Evolutionary conservation across 2,113 vertebrate genomes (phyloP).

Genomic region (Pica pica): DNA sequence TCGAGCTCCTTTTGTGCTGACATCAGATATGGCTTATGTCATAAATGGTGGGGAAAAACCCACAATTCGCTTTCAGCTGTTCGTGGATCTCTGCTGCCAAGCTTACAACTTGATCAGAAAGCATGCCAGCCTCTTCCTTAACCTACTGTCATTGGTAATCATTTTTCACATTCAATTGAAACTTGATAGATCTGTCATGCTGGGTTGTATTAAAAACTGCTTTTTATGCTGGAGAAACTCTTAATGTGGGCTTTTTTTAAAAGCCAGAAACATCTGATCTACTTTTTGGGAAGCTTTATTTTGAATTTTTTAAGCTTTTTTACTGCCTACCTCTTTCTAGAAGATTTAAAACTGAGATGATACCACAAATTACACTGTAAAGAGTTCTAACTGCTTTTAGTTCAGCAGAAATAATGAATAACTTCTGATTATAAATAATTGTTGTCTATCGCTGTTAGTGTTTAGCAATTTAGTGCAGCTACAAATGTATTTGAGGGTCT

Average conservation of each 20-base stretch:
- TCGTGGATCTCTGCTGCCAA: conserved; percentile 95
- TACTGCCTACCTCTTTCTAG: not conserved
- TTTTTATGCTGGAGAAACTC: not conserved
- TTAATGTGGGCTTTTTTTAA: not conserved
- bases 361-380: not conserved
- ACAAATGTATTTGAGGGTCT: not conserved
- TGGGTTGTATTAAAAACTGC: not conserved
- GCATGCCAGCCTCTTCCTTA: conserved; percentile 91
- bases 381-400: not conserved
- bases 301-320: not conserved
- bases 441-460: not conserved
- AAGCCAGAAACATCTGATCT: not conserved
- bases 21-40: conserved; percentile 98
- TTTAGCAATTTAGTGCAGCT: not conserved
- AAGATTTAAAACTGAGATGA: not conserved
- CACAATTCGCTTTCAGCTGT: conserved; percentile 96
- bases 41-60: conserved; percentile 97
- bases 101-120: conserved; percentile 97
- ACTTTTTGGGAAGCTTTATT: not conserved
- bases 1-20: conserved; percentile 94
- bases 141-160: conserved; percentile 91
- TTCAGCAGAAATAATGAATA: not conserved
- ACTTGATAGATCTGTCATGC: not conserved
- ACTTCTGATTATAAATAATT: not conserved
- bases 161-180: not conserved